Percentiles rank a stretch among this genome's conserved stretches.
phyloP scores from a whole-genome alignment of 2,113 vertebrate species.

The Alethe diademata region DNA sequence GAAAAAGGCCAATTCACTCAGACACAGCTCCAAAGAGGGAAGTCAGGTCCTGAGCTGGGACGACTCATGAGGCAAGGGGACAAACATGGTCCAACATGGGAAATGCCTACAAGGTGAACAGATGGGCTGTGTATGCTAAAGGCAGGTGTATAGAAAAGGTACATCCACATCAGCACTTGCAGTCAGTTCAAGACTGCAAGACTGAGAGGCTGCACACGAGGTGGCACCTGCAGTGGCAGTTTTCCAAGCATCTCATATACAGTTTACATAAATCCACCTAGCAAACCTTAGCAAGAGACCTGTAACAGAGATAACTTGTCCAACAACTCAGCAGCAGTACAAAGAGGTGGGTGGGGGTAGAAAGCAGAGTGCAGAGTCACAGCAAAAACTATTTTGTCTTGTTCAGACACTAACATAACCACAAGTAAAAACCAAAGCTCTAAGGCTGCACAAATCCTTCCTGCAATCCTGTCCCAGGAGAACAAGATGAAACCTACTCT shows the following conservation, averaged over 20 bases:
- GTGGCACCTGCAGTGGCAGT: not conserved
- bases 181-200: not conserved
- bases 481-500: not conserved
- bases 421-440: not conserved
- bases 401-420: not conserved
- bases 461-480: not conserved
- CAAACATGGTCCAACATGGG: rapidly evolving
- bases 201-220: rapidly evolving
- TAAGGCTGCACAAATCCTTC: not conserved
- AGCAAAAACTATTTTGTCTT: not conserved
- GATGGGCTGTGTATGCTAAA: not conserved
- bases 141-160: not conserved
- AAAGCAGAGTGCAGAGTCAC: not conserved
- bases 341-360: not conserved
- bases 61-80: rapidly evolving
- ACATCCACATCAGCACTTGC: not conserved
- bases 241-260: not conserved
- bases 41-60: not conserved
- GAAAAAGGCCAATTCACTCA: not conserved
- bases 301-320: not conserved
- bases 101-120: not conserved
- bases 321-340: not conserved
- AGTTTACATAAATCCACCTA: not conserved
- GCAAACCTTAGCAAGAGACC: not conserved
- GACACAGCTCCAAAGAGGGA: not conserved